phyloP scores from a whole-genome alignment of 2,797 vertebrate genomes.

The Chromis chromis region DNA sequence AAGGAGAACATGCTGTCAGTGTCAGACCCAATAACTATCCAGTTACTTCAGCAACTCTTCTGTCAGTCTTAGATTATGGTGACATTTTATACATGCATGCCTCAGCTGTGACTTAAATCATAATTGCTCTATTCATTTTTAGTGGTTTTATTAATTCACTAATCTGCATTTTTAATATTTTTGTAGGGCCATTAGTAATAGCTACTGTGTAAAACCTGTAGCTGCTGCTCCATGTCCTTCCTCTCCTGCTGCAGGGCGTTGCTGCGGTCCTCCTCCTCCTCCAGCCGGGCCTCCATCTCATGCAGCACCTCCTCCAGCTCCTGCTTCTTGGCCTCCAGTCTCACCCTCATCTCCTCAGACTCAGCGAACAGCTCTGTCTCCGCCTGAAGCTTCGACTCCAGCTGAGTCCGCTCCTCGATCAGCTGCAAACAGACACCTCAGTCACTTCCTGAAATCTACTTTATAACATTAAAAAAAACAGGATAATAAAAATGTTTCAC shows the following conservation, averaged over 20 bases:
- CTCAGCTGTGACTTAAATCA: too few relatives aligned
- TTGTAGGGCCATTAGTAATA: neutral
- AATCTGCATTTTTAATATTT: too few relatives aligned
- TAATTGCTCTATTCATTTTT: too few relatives aligned
- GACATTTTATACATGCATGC: too few relatives aligned
- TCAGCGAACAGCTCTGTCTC: slow-evolving; percentile 93
- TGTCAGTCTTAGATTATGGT: too few relatives aligned
- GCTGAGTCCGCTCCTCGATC: slow-evolving; percentile 89
- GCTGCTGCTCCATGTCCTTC: slow-evolving; percentile 94
- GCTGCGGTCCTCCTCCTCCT: slow-evolving; percentile 94
- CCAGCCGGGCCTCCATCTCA: slow-evolving; percentile 96
- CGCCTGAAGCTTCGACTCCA: slow-evolving; percentile 92
- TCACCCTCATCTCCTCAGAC: slow-evolving; percentile 93
- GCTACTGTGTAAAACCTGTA: slow-evolving; percentile 83
- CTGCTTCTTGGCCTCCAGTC: slow-evolving; percentile 93
- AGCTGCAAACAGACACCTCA: slow-evolving; percentile 76
- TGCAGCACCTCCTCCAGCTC: slow-evolving; percentile 97
- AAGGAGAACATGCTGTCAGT: neutral
- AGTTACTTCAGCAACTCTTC: too few relatives aligned
- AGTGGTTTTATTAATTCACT: too few relatives aligned
- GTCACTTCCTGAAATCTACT: neutral
- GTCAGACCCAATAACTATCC: too few relatives aligned
- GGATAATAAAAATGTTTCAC: slow-evolving; percentile 65
- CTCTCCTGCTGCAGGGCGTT: slow-evolving; percentile 89
- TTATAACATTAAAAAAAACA: neutral